Evolutionary conservation across 2,797 vertebrate genomes (phyloP), one percentile per base, ranked within the genome.

Genomic region (Sebastes itinus): DNA sequence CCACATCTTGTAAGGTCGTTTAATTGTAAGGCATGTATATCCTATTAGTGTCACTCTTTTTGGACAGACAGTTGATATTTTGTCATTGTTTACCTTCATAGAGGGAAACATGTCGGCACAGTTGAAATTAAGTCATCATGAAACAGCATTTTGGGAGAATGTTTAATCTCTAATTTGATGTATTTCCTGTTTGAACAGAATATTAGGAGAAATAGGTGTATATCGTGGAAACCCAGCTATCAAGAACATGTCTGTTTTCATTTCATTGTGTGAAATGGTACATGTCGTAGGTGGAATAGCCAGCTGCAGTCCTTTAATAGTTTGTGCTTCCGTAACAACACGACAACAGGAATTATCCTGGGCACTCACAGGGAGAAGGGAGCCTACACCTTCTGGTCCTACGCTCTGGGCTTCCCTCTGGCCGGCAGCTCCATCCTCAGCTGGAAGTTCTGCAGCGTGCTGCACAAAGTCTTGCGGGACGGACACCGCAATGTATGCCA

Each of bases 391-490:
- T 99, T 99, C 94, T 99, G 99, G 99, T 98, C 98, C 25, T 99
- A 99, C 0, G 97, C 98, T 66, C 96, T 98, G 1, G 98, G 98
- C 22, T 96, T 99, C 72, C 97, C 98, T 0, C 92, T 99, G 75
- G 91, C 97, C 83, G 96, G 95, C 95, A 99, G 96, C 60, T 95
- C 99, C 89, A 97, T 99, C 92, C 96, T 99, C 89, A 97, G 97
- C 95, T 99, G 99, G 99, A 99, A 99, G 93, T 99, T 99, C 95
- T 99, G 97, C 92, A 97, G 99, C 0, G 98, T 99, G 4, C 92
- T 99, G 23, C 99, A 99, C 95, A 99, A 99, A 93, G 92, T 99
- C 52, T 95, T 99, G 58, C 95, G 98, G 0, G 99, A 99, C 0
- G 99, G 99, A 9, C 99, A 99, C 90, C 96, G 93, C 59, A 99